A percentile compares a stretch with the other conserved stretches of the same genome.
Conservation (phyloP, 2,113 vertebrate genomes). For the Ciconia boyciana region DNA sequence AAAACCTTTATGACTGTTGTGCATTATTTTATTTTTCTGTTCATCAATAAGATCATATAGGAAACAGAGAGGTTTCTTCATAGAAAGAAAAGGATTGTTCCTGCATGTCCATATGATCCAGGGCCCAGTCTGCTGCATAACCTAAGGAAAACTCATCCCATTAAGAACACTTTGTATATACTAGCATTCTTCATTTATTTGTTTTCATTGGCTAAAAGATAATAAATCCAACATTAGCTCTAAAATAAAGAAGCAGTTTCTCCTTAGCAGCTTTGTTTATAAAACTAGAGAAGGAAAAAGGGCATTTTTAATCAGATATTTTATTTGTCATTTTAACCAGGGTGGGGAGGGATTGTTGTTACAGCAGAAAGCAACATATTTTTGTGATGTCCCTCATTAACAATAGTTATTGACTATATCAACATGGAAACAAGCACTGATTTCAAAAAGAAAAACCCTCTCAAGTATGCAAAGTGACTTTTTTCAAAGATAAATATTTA, state of each 20-base stretch:
- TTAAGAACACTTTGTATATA: conserved; percentile 55
- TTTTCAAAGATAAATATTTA: not conserved
- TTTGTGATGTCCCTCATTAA: not conserved
- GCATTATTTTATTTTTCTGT: not conserved
- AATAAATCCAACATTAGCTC: not conserved
- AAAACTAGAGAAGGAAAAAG: conserved; percentile 35
- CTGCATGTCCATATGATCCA: not conserved
- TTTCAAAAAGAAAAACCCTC: not conserved
- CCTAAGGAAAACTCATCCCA: not conserved
- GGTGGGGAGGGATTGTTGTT: not conserved
- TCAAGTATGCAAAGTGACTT: not conserved
- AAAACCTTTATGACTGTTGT: not conserved
- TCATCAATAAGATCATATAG: not conserved
- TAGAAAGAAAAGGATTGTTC: not conserved
- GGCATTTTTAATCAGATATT: conserved; percentile 26
- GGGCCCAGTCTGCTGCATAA: conserved; percentile 4
- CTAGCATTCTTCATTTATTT: conserved; percentile 31
- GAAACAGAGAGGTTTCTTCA: not conserved
- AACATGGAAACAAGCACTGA: not conserved
- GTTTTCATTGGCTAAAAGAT: conserved; percentile 62
- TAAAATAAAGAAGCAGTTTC: conserved; percentile 53
- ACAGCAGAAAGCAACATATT: not conserved
- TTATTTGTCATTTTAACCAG: conserved; percentile 40
- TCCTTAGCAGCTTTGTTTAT: conserved; percentile 56
- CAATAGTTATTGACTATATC: not conserved